Percentiles rank a stretch among this genome's conserved stretches.
phyloP scores from a whole-genome alignment of 2,797 vertebrate species.

The Sorex maritimensis region DNA sequence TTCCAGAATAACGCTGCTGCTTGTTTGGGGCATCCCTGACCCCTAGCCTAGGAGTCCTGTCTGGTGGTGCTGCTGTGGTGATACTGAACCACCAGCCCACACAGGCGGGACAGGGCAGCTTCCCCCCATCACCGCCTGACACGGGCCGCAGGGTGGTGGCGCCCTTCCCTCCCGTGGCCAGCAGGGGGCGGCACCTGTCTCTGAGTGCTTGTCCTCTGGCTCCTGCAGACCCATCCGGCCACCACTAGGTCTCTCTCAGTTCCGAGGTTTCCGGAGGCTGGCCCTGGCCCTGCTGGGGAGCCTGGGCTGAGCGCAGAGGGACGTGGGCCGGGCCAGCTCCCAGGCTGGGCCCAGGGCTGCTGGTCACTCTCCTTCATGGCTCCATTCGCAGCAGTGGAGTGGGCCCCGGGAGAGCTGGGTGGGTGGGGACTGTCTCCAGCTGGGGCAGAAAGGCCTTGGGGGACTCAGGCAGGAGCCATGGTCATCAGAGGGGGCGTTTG shows the following conservation, averaged over 20 bases:
- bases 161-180: conserved; percentile 63
- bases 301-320: not conserved
- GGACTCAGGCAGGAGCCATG: not conserved
- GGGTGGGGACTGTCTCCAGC: not conserved
- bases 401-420: not conserved
- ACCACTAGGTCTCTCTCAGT: too few species aligned
- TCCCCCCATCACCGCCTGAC: not conserved
- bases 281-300: not conserved
- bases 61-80: not conserved
- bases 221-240: not conserved
- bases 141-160: not conserved
- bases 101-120: too few species aligned
- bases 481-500: not conserved
- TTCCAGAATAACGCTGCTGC: not conserved
- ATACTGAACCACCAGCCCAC: too few species aligned
- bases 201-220: not conserved
- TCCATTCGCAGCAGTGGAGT: not conserved
- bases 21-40: not conserved
- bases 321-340: not conserved
- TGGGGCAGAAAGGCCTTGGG: not conserved
- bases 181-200: conserved; percentile 79
- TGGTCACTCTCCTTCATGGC: not conserved
- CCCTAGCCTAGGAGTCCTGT: not conserved
- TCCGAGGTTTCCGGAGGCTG: not conserved
- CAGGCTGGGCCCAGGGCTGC: not conserved